Conservation (phyloP, 2,888 invertebrate genomes). For the Cenopis cana region DNA sequence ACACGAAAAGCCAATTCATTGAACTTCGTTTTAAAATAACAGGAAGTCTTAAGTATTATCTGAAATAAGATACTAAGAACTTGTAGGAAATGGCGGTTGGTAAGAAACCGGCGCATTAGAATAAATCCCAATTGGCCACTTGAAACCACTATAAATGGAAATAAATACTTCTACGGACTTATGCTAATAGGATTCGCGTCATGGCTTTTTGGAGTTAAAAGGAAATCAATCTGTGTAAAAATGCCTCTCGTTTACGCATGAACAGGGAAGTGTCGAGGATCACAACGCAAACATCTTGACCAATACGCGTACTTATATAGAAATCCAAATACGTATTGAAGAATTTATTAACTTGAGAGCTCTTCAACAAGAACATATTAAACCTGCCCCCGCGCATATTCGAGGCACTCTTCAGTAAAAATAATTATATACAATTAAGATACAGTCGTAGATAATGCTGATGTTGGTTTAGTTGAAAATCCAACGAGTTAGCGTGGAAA, state of each 20-base stretch:
- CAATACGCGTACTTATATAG: conserved; percentile 23
- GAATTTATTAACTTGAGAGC: conserved; percentile 37
- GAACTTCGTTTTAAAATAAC: conserved; percentile 13
- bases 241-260: conserved; percentile 5
- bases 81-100: conserved; percentile 9
- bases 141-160: conserved; percentile 1
- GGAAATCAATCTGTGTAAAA: conserved; percentile 17
- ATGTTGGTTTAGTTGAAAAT: conserved; percentile 34
- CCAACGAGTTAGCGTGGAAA: conserved; percentile 27
- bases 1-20: conserved; percentile 14
- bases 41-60: conserved; percentile 32
- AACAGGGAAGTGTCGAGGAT: conserved; percentile 36
- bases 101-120: conserved; percentile 26
- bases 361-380: conserved; percentile 36
- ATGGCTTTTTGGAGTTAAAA: conserved; percentile 10
- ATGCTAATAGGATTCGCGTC: conserved; percentile 18
- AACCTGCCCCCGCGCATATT: conserved; percentile 24
- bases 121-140: conserved; percentile 21
- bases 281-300: conserved; percentile 27
- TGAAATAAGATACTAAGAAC: conserved; percentile 23
- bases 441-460: conserved; percentile 23
- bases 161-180: conserved; percentile 4
- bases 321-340: conserved; percentile 34
- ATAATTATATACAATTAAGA: conserved; percentile 42
- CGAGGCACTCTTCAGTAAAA: conserved; percentile 19